phyloP scores from a whole-genome alignment of 2,797 vertebrate species.

The Rallus crepitans region DNA sequence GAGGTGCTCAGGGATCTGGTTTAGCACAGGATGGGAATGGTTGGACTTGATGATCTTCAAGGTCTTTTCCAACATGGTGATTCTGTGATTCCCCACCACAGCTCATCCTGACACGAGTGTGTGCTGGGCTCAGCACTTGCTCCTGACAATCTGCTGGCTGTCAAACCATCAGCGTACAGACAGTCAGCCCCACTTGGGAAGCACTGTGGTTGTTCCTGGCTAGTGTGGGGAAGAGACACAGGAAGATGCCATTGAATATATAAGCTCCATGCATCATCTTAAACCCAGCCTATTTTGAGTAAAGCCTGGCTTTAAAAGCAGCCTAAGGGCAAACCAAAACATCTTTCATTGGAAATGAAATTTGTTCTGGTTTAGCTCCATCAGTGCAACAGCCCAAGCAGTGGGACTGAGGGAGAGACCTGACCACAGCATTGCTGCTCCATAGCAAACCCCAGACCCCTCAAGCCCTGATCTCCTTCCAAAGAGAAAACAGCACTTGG shows the following conservation, averaged over 20 bases:
- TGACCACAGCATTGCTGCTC: neutral
- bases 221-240: neutral
- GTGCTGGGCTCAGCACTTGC: accelerated
- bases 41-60: too few species aligned
- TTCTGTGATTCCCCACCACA: neutral
- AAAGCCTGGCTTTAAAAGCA: neutral
- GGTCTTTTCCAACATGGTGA: constrained; percentile 8
- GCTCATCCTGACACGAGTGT: accelerated
- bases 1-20: too few species aligned
- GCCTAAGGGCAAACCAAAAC: neutral
- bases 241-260: neutral
- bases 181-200: neutral
- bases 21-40: too few species aligned
- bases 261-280: neutral
- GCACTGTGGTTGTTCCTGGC: too few species aligned
- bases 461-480: neutral
- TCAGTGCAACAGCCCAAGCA: neutral
- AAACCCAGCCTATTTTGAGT: neutral
- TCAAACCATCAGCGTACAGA: neutral
- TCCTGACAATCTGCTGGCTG: neutral
- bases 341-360: neutral
- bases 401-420: neutral
- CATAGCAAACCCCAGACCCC: neutral
- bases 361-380: neutral
- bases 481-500: neutral